phyloP scores from a whole-genome alignment of 2,888 invertebrate species.

The Coleophora deauratella region DNA sequence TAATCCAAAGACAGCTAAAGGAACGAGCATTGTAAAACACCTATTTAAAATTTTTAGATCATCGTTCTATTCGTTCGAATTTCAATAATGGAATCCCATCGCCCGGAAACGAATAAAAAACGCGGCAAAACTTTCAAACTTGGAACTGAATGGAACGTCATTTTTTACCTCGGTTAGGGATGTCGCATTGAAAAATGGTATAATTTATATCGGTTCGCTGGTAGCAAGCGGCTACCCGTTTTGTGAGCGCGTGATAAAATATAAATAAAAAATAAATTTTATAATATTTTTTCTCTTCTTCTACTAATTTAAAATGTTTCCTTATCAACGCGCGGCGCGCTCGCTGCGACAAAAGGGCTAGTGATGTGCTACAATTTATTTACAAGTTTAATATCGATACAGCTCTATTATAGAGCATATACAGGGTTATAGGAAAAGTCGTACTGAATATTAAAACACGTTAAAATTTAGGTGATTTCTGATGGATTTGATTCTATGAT shows the following conservation, averaged over 20 bases:
- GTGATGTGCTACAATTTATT: conserved; percentile 26
- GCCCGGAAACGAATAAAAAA: conserved; percentile 71
- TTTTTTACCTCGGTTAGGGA: conserved; percentile 71
- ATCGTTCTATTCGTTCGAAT: conserved; percentile 21
- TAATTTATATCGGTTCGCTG: conserved; percentile 67
- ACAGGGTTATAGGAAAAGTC: too few species aligned
- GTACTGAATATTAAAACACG: too few species aligned
- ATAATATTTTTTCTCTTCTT: conserved; percentile 62
- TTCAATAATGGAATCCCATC: conserved; percentile 57
- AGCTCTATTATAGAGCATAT: background rate
- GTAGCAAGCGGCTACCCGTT: conserved; percentile 70
- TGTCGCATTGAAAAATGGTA: conserved; percentile 73
- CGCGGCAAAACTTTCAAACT: conserved; percentile 71
- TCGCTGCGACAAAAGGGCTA: conserved; percentile 60
- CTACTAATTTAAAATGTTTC: conserved; percentile 73
- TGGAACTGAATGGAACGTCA: conserved; percentile 66
- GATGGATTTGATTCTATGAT: too few species aligned
- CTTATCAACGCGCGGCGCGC: conserved; percentile 70
- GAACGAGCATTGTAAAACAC: conserved; percentile 8
- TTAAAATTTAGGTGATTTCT: too few species aligned
- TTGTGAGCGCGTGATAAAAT: conserved; percentile 66
- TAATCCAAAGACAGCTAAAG: background rate
- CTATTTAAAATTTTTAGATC: conserved; percentile 8
- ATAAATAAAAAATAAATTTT: conserved; percentile 65
- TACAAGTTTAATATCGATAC: conserved; percentile 22